Evolutionary conservation across 2,113 vertebrate species (phyloP), one percentile per base, ranked within the genome.

Genomic region (Sturnus vulgaris): DNA sequence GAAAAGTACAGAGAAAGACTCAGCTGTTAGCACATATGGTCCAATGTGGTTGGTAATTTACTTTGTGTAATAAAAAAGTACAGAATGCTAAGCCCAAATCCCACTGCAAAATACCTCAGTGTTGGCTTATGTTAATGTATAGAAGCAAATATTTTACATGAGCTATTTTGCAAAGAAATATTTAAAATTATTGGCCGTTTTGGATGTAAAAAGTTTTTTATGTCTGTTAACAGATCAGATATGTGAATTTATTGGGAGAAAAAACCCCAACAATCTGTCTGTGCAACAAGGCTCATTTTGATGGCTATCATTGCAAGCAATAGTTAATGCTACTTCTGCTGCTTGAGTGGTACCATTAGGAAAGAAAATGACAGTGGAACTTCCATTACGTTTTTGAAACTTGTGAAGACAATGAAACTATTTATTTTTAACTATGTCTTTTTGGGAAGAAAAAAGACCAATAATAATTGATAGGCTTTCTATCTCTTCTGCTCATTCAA

Each of bases 1-100:
- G 79, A 92, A 12, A 31, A 97, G 76, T 91, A 93, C 86, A 97
- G 93, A 96, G 82, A 90, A 93, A 87, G 84, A 78, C 90, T 98
- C 96, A 97, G 86, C 94, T 98, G 96, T 97, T 96, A 93, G 88
- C 79, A 92, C 97, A 97, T 97, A 97, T 97, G 95, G 96, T 97
- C 79, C 82, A 91, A 61, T 88, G 61, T 95, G 91, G 72, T 70
- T 94, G 61, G 72, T 92, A 96, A 97, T 97, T 97, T 96, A 95
- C 87, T 96, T 95, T 72, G 68, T 94, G 35, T 76, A 93, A 90
- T 95, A 95, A 96, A 90, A 64, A 90, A 92, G 56, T 88, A 87
- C 68, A 90, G 80, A 91, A 83, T 93, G 35, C 19, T 96, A 82
- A 94, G 86, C 68, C 66, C 82, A 92, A 95, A 82, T 93, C 68